These are phyloP conservation scores for Scrobipalpa atriplicella DNA, from an alignment of 2,888 invertebrate genomes.

Conservation along the genomic window DNA sequence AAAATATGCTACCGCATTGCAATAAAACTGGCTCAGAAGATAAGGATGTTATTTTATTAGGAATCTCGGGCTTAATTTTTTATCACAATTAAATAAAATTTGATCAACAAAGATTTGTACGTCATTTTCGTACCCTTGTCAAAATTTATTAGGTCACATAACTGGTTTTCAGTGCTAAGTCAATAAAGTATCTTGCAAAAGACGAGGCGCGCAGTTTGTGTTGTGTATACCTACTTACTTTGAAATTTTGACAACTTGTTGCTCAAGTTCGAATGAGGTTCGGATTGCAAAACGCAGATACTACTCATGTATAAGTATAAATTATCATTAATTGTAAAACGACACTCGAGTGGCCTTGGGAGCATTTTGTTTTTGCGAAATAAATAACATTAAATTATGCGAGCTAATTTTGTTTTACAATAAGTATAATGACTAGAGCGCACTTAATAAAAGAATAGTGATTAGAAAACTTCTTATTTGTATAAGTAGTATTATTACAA, in stretches of 20 bases:
- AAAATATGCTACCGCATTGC: background rate
- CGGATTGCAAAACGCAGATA: conserved; percentile 27
- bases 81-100: too few species aligned
- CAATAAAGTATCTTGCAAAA: conserved; percentile 31
- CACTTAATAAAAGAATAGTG: too few species aligned
- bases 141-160: too few species aligned
- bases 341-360: conserved; percentile 28
- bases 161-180: conserved; percentile 33
- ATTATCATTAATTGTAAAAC: conserved; percentile 28
- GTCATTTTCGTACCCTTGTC: too few species aligned
- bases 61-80: too few species aligned
- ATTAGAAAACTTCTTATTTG: too few species aligned
- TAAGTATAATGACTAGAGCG: background rate
- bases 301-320: conserved; percentile 26
- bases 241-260: conserved; percentile 33
- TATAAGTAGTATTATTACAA: too few species aligned
- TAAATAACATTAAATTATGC: conserved; percentile 20
- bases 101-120: too few species aligned
- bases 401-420: background rate
- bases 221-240: conserved; percentile 19
- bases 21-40: too few species aligned
- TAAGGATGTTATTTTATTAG: too few species aligned
- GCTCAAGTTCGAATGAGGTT: conserved; percentile 28
- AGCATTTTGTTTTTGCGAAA: conserved; percentile 33
- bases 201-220: conserved; percentile 5